phyloP scores from a whole-genome alignment of 2,113 vertebrate genomes.

The Neofelis nebulosa region DNA sequence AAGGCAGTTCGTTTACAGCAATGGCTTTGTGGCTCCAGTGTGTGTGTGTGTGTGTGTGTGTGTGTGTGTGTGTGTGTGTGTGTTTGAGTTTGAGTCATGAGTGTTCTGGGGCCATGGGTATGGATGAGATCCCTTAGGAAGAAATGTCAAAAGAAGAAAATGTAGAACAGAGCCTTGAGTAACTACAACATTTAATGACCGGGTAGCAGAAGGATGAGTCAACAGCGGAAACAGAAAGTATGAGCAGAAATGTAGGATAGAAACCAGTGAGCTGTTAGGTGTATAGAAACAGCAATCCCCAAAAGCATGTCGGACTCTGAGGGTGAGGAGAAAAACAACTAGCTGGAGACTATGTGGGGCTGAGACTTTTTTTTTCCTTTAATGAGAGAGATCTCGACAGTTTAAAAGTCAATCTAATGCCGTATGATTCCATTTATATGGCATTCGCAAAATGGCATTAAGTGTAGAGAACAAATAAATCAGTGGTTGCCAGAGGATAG shows the following conservation, averaged over 20 bases:
- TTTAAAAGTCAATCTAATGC: neutral
- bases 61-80: too few relatives aligned
- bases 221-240: neutral
- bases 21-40: neutral
- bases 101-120: neutral
- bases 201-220: neutral
- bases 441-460: neutral
- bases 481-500: neutral
- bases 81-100: neutral
- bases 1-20: neutral
- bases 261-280: neutral
- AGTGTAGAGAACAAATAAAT: neutral
- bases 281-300: neutral
- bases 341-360: neutral
- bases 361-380: neutral
- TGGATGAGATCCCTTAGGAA: neutral
- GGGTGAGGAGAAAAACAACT: neutral
- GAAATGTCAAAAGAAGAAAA: neutral
- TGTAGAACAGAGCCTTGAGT: neutral
- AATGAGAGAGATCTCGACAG: neutral
- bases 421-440: neutral
- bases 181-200: neutral
- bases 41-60: too few relatives aligned
- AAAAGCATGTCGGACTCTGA: neutral
- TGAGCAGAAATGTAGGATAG: neutral